phyloP scores from a whole-genome alignment of 1,140 invertebrate genomes.

The Acromyrmex charruanus region DNA sequence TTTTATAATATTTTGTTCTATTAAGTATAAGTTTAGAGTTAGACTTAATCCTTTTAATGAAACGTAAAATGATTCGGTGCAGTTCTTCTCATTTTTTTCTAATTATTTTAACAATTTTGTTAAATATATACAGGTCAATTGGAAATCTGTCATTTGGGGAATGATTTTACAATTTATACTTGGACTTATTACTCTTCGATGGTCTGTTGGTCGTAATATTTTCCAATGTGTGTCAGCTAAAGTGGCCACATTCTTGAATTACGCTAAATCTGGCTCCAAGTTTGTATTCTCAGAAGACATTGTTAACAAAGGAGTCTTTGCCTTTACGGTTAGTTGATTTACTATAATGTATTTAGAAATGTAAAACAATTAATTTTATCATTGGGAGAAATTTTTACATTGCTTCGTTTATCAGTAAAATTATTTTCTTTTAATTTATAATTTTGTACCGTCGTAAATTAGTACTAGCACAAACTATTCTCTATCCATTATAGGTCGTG shows the following conservation, averaged over 20 bases:
- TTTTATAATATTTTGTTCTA: no score
- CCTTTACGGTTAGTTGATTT: slow-evolving; percentile 90
- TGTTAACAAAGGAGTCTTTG: slow-evolving; percentile 90
- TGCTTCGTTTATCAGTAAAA: not conserved
- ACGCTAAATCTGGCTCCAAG: slow-evolving; percentile 91
- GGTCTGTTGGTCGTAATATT: slow-evolving; percentile 91
- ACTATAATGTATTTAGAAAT: slow-evolving; percentile 8
- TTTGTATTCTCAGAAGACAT: slow-evolving; percentile 95
- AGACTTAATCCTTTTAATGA: not conserved
- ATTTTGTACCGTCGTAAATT: slow-evolving; percentile 26
- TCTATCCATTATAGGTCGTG: slow-evolving; percentile 88
- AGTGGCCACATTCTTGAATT: slow-evolving; percentile 93
- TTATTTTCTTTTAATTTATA: not conserved
- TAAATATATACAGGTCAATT: slow-evolving; percentile 88
- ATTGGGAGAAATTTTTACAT: not conserved
- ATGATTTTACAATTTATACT: slow-evolving; percentile 95
- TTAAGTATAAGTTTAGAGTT: not conserved
- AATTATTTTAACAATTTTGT: slow-evolving; percentile 21
- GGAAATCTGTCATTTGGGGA: slow-evolving; percentile 93
- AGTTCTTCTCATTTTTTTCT: not conserved
- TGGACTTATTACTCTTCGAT: slow-evolving; percentile 95
- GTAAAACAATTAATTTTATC: not conserved
- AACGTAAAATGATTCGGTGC: not conserved
- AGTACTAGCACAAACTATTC: slow-evolving; percentile 27
- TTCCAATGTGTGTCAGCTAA: slow-evolving; percentile 94